Base-by-base conservation (phyloP, 2,113 vertebrate genomes). In the Sinocyclocheilus rhinocerous region DNA sequence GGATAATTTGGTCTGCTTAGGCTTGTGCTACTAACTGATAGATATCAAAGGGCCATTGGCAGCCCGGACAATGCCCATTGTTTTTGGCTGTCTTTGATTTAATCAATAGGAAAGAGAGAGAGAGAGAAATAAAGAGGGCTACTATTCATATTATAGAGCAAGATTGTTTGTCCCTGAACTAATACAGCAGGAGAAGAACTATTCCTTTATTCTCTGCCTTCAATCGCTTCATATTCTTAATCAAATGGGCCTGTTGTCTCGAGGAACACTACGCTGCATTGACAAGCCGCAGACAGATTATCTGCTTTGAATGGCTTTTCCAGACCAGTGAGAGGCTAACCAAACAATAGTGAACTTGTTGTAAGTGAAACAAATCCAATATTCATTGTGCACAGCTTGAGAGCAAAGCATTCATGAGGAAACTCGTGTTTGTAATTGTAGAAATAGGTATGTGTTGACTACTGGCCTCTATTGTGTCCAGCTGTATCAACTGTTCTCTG, bases 211-310 rank as follows among this genome's bases (percentile, higher is more conserved):
- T 87, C 89, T 86, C 81, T 85, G 57, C 84, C 82, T 82, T 88
- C 88, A 88, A 87, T 92, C 93, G 90, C 90, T 93, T 92, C 92
- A 93, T 93, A 90, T 91, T 92, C 87, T 88, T 85, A 89, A 91
- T 94, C 90, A 95, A 94, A 94, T 85, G 72, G 84, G 52, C 85
- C 92, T 92, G 93, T 94, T 94, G 94, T 95, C 42, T 89, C 45
- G 39, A 75, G 20, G 65, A 84, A 87, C 81, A 89, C 39, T 81
- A 55, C 48, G 84, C 24, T 61, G 48, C 67, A 77, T 70, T 84
- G 89, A 84, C 80, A 79, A 48, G 29, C 73, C 65, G 24, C 87
- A 83, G 77, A 84, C 80, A 84, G 87, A 81, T 84, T 84, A 87
- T 83, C 83, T 81, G 86, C 42, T 81, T 73, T 84, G 76, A 90